Percentiles rank a stretch among this genome's conserved stretches.
Conservation (phyloP, 2,888 invertebrate species). For the Calliopum simillimum region DNA sequence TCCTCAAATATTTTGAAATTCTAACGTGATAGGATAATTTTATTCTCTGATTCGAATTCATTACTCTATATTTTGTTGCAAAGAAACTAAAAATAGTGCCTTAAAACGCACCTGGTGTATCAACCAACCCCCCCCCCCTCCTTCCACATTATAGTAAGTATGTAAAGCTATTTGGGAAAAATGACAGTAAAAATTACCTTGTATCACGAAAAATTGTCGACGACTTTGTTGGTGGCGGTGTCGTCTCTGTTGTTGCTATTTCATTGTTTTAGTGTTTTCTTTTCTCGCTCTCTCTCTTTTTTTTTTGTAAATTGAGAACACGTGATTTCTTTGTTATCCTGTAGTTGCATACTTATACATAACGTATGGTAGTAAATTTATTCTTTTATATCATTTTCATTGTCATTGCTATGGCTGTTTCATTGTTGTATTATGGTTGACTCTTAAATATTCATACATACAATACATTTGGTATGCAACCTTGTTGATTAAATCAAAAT, state of each 20-base stretch:
- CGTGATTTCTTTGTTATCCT: constrained; percentile 3
- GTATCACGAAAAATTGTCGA: constrained; percentile 7
- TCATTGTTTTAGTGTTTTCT: no score
- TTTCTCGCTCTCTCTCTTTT: no score
- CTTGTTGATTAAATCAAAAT: constrained; percentile 34
- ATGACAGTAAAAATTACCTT: not conserved
- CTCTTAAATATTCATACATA: constrained; percentile 21
- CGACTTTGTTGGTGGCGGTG: no score
- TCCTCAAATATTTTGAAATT: no score
- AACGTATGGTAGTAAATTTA: constrained; percentile 40
- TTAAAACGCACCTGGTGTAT: no score
- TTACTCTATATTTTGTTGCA: no score
- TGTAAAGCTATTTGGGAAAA: no score
- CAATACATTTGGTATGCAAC: not conserved
- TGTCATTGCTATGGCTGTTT: constrained; percentile 3
- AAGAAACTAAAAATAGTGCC: no score
- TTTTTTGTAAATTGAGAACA: constrained; percentile 13
- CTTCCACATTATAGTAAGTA: no score
- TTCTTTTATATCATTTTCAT: constrained; percentile 5
- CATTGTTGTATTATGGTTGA: not conserved
- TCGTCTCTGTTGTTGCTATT: constrained; percentile 4
- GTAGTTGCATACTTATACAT: constrained; percentile 39
- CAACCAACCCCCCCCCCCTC: no score
- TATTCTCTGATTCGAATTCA: no score
- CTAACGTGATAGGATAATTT: no score